Evolutionary conservation across 2,797 vertebrate species (phyloP).

Genomic region (Anomalospiza imberbis): DNA sequence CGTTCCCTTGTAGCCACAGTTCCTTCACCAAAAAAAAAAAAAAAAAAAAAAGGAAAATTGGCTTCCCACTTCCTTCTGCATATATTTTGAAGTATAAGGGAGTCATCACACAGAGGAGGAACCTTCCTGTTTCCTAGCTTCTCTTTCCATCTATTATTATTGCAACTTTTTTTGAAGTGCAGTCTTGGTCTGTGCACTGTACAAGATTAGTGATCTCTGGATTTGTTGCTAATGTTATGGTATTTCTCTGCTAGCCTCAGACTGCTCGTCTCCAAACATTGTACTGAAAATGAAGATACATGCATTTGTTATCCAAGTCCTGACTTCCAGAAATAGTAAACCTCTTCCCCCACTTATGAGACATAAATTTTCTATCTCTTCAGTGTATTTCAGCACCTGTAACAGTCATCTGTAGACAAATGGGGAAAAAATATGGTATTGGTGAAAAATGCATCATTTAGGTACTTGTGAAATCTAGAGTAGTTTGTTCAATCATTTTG

Average conservation of each 20-base stretch:
- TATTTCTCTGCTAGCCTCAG: not conserved
- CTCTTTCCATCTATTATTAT: not conserved
- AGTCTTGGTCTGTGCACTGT: not conserved
- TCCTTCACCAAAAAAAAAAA: not conserved
- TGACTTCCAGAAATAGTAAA: not conserved
- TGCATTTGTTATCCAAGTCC: not conserved
- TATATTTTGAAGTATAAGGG: not conserved
- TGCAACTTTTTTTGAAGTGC: not conserved
- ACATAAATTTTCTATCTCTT: not conserved
- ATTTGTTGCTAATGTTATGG: not conserved
- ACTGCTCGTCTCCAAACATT: not conserved
- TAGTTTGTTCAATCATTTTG: not conserved
- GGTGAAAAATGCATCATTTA: not conserved
- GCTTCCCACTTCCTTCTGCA: not conserved
- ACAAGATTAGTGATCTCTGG: not conserved
- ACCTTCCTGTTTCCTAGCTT: not conserved
- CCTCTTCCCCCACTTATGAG: not conserved
- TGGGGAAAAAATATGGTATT: not conserved
- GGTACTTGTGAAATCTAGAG: not conserved
- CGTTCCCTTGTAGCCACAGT: not conserved
- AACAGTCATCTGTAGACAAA: not conserved
- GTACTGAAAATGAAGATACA: not conserved
- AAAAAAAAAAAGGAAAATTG: not conserved
- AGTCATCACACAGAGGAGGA: not conserved
- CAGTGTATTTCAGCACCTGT: not conserved